These are phyloP conservation scores for Mycteria americana DNA, from an alignment of 2,797 vertebrate species.

Conservation along the genomic window DNA sequence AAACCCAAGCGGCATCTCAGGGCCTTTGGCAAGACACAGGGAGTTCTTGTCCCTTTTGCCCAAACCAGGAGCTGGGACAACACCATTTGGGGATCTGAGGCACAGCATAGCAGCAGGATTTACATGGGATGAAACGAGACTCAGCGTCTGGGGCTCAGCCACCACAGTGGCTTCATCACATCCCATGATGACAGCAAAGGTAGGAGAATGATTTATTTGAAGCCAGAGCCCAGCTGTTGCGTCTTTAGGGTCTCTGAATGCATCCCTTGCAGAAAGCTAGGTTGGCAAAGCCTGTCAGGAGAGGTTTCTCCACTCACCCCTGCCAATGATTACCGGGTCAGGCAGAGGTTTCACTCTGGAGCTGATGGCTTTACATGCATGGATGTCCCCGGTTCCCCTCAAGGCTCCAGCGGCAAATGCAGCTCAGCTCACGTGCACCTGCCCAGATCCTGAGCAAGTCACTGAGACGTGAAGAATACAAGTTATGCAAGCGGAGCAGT, in stretches of 20 bases:
- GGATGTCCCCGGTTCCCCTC: slow-evolving; percentile 49
- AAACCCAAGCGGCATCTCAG: background rate
- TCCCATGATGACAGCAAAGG: background rate
- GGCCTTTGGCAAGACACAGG: background rate
- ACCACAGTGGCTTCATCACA: background rate
- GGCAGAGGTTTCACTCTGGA: slow-evolving; percentile 2
- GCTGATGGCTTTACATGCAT: slow-evolving; percentile 53
- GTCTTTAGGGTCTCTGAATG: background rate
- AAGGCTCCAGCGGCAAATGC: background rate
- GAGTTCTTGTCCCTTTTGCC: background rate
- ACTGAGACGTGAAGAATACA: background rate
- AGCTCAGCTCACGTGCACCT: background rate
- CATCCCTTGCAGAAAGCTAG: background rate
- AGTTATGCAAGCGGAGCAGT: background rate
- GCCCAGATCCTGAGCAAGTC: background rate
- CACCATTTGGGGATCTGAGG: background rate
- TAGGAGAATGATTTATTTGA: background rate
- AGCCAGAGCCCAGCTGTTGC: background rate
- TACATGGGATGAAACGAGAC: background rate
- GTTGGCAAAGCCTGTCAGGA: slow-evolving; percentile 8
- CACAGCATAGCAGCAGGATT: background rate
- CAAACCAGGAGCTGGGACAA: background rate
- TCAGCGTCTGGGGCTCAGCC: background rate
- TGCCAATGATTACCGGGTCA: slow-evolving; percentile 46
- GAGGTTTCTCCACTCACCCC: background rate